Percentiles rank a stretch among this genome's conserved stretches.
These are phyloP conservation scores for Saccostrea cuccullata DNA, from an alignment of 1,140 invertebrate genomes.

Conservation along the genomic window DNA sequence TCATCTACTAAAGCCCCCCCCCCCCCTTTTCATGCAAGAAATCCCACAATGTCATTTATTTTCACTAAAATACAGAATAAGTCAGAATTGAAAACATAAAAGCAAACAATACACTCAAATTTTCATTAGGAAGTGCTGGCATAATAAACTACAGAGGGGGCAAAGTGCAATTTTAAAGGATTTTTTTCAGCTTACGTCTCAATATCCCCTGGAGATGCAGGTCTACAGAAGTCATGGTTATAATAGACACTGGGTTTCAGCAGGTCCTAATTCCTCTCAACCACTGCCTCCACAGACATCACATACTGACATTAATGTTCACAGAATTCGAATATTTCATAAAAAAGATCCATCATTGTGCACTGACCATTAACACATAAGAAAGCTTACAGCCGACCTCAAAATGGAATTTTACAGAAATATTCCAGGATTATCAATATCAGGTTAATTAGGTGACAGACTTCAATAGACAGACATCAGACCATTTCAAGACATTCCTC, in stretches of 20 bases:
- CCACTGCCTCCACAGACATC: not conserved
- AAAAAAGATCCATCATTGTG: not conserved
- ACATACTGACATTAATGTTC: not conserved
- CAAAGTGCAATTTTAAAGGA: not conserved
- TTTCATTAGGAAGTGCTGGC: no score
- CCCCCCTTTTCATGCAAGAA: no score
- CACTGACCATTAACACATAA: not conserved
- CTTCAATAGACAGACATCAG: not conserved
- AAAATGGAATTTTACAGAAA: not conserved
- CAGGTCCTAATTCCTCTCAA: not conserved
- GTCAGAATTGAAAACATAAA: no score
- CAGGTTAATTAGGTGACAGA: not conserved
- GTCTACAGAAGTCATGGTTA: slow-evolving; percentile 6
- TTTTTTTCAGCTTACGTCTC: slow-evolving; percentile 3
- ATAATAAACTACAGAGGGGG: no score
- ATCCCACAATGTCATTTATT: no score
- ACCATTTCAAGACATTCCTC: not conserved
- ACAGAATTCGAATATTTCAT: not conserved
- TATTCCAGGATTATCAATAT: not conserved
- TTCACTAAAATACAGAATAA: no score
- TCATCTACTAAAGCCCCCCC: no score
- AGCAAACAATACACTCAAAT: no score
- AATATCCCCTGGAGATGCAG: slow-evolving; percentile 15
- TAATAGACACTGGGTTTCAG: not conserved
- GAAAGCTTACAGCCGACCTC: not conserved